Evolutionary conservation across 2,888 invertebrate genomes (phyloP), one percentile per base, ranked within the genome.

Genomic region (Scaptodrosophila latifasciaeformis): DNA sequence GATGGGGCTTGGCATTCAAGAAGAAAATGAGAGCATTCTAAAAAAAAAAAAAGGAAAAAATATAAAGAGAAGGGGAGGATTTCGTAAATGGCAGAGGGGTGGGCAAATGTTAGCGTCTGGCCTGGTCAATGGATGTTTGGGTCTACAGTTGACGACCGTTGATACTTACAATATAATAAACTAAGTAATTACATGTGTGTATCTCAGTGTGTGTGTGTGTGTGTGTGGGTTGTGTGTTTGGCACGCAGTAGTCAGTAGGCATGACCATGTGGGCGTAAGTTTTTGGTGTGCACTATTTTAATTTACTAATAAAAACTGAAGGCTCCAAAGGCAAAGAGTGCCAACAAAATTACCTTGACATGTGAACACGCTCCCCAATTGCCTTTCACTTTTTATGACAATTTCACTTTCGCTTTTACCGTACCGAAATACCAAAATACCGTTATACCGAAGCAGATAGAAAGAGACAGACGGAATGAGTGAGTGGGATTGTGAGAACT

Each of bases 331-430:
- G 70, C 80, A 80, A 74, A 79, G 80, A 75, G 80, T 70, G 78
- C 70, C 62, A 53, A 63, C 70, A 80, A n/a, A 80, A 80, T 75
- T 77, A 80, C 78, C 75, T 79, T 77, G 64, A 77, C 77, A 80
- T 80, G 70, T 10, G 31, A 31, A 5, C 31, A 31, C 10, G 2
- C 9, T 67, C 77, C 76, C 80, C 56, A 65, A 74, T 70, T 64
- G 80, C 74, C 75, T 77, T 80, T 76, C 78, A 74, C 76, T 80
- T 80, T 77, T 76, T 80, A 76, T 65, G 80, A 69, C 76, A 78
- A 68, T 80, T 76, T 77, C 74, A 77, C 80, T 75, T 75, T 75
- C 80, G 49, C 55, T 57, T 13, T 21, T 18, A 34, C 46, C 35
- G 34, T 27, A 9, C 27, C 4, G 5, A 4, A 12, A 15, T 37